Conservation (phyloP, 30 jellyfish, hydroid and myxozoan genomes). For the Aurelia sp. region DNA sequence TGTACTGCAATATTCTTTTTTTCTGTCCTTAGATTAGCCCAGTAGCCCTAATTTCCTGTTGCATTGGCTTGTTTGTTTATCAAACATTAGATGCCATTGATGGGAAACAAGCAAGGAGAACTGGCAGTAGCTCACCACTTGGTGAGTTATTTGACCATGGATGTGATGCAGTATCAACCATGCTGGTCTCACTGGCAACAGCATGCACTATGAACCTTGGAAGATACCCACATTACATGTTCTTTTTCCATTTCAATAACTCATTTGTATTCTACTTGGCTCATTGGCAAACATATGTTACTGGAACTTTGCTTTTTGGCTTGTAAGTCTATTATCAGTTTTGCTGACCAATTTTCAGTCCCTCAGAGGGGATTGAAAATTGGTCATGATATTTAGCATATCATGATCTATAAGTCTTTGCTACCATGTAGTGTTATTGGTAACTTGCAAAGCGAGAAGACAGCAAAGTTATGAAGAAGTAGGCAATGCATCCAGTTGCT, state of each 20-base stretch:
- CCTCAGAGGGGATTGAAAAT: background rate
- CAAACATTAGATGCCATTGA: constrained; percentile 98
- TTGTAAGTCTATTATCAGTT: constrained; percentile 43
- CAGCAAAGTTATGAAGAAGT: too few species aligned
- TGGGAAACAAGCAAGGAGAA: constrained; percentile 97
- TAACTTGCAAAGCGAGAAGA: too few species aligned
- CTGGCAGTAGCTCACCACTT: constrained; percentile 90
- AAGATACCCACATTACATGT: constrained; percentile 63
- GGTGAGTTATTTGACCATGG: constrained; percentile 99
- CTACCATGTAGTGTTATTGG: background rate
- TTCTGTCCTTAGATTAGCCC: constrained; percentile 66
- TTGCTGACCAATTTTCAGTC: too few species aligned
- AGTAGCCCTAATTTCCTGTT: constrained; percentile 44
- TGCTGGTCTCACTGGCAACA: constrained; percentile 61
- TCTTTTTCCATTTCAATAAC: constrained; percentile 69
- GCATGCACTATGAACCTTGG: constrained; percentile 84
- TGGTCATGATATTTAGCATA: too few species aligned
- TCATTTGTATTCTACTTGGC: constrained; percentile 74
- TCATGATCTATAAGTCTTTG: too few species aligned
- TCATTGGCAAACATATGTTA: constrained; percentile 92
- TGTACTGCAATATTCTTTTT: background rate
- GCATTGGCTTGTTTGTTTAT: constrained; percentile 82
- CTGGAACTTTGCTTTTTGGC: constrained; percentile 77
- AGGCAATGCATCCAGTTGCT: too few species aligned
- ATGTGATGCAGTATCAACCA: constrained; percentile 90